Evolutionary conservation across 2,888 invertebrate species (phyloP).

Genomic region (Amaurobius ferox): DNA sequence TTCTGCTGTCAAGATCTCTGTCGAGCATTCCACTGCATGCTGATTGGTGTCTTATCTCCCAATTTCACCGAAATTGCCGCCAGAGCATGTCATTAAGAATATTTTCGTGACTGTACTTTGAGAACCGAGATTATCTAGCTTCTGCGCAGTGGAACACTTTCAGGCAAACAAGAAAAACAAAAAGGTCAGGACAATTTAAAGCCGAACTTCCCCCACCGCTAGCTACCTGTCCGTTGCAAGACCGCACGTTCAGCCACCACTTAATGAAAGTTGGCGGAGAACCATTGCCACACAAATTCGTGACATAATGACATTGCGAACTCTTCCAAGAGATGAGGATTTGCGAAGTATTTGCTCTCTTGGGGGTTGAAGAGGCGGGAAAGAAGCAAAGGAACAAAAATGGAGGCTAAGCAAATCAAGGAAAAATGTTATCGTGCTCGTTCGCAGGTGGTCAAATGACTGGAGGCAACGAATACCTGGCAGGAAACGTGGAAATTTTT

Average conservation of each 20-base stretch:
- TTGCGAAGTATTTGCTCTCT: constrained; percentile 6
- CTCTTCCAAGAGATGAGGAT: not conserved
- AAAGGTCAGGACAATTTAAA: constrained; percentile 27
- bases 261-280: constrained; percentile 27
- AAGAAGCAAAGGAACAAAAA: not conserved
- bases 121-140: not conserved
- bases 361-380: not conserved
- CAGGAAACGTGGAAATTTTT: constrained; percentile 16
- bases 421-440: constrained; percentile 36
- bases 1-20: too few relatives aligned
- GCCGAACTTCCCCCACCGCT: not conserved
- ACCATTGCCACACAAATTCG: not conserved
- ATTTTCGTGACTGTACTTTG: not conserved
- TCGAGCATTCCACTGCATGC: too few relatives aligned
- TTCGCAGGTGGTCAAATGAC: constrained; percentile 42
- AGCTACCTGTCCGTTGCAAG: not conserved
- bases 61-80: not conserved
- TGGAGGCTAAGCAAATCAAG: not conserved
- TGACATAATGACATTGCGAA: constrained; percentile 9
- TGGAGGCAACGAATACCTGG: not conserved
- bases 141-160: not conserved
- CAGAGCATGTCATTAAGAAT: not conserved
- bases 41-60: too few relatives aligned
- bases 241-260: constrained; percentile 25
- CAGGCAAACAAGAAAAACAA: not conserved